These are phyloP conservation scores for Psilopogon haemacephalus DNA, from an alignment of 2,113 vertebrate genomes.

Conservation along the genomic window DNA sequence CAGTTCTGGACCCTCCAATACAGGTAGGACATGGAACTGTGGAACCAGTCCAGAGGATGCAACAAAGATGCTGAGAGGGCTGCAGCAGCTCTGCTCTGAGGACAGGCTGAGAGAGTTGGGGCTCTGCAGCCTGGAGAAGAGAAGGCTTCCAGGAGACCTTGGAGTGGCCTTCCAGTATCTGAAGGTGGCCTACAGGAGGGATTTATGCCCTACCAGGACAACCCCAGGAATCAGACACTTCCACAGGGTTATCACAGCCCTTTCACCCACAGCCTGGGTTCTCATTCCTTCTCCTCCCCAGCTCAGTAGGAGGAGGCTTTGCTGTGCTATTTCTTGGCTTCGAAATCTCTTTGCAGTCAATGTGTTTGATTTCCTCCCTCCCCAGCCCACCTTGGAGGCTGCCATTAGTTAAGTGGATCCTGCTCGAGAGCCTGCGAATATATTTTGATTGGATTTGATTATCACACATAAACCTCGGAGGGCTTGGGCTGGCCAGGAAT, in stretches of 20 bases:
- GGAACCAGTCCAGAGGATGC: too few relatives aligned
- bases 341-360: neutral
- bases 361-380: neutral
- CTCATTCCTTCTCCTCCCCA: neutral
- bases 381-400: neutral
- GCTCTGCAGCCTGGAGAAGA: too few relatives aligned
- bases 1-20: too few relatives aligned
- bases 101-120: too few relatives aligned
- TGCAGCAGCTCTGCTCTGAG: too few relatives aligned
- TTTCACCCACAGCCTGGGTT: neutral
- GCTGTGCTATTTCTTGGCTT: neutral
- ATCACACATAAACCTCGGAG: neutral
- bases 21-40: too few relatives aligned
- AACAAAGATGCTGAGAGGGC: too few relatives aligned
- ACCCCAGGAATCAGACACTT: neutral
- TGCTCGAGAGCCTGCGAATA: neutral
- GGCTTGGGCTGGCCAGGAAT: neutral
- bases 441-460: conserved; percentile 12
- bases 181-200: too few relatives aligned
- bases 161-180: too few relatives aligned
- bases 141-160: too few relatives aligned
- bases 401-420: neutral
- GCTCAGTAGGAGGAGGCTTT: neutral
- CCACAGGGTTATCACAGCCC: neutral
- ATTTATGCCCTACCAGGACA: too few relatives aligned